These are phyloP conservation scores for Drosophila hydei DNA, from an alignment of 1,140 invertebrate species.

Conservation along the genomic window DNA sequence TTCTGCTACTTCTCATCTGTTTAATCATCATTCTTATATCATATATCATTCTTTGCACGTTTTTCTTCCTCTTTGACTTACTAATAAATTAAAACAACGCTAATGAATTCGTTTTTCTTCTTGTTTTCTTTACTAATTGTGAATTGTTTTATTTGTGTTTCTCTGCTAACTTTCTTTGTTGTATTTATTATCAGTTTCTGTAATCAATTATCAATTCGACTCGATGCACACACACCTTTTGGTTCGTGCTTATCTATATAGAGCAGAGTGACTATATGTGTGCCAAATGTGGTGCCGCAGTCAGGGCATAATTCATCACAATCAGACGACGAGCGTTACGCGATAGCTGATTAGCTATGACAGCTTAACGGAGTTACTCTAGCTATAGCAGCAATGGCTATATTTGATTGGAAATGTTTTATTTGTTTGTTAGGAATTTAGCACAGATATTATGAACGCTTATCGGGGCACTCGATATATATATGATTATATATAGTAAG, in stretches of 20 bases:
- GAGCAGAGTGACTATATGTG: too few relatives aligned
- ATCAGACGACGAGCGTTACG: constrained; percentile 21
- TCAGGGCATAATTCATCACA: constrained; percentile 9
- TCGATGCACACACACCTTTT: constrained; percentile 50
- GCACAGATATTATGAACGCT: constrained; percentile 18
- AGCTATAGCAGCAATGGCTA: constrained; percentile 13
- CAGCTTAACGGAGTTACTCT: constrained; percentile 7
- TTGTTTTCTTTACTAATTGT: constrained; percentile 60
- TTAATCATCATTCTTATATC: constrained; percentile 52
- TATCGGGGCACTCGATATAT: constrained; percentile 21
- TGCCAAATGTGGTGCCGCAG: too few relatives aligned
- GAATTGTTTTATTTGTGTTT: constrained; percentile 51
- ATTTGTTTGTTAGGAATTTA: constrained; percentile 1
- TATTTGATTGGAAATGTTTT: constrained; percentile 12
- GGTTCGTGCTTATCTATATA: neutral
- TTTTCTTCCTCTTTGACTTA: constrained; percentile 54
- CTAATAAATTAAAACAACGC: constrained; percentile 80
- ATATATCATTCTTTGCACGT: constrained; percentile 67
- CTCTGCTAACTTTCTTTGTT: constrained; percentile 34
- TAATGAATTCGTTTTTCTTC: constrained; percentile 73
- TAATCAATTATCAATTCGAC: constrained; percentile 66
- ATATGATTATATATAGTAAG: neutral
- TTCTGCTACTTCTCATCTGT: constrained; percentile 24
- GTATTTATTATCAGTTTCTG: constrained; percentile 61
- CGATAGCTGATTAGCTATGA: constrained; percentile 15